phyloP scores from a whole-genome alignment of 2,797 vertebrate species.

The Falco berigora region DNA sequence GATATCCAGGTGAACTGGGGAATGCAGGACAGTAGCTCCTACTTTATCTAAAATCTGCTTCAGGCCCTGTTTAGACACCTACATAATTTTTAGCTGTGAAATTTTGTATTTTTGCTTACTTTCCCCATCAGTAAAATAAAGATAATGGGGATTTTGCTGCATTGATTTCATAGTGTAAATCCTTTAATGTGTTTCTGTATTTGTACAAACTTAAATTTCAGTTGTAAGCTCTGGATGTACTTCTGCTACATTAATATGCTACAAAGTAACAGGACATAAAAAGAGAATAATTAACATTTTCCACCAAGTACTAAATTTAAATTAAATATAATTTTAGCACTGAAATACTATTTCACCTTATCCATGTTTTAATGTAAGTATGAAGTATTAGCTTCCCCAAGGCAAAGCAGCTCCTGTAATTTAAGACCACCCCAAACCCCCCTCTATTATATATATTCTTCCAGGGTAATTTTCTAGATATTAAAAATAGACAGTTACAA shows the following conservation, averaged over 20 bases:
- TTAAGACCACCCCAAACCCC: not conserved
- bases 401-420: not conserved
- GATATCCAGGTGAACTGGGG: not conserved
- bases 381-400: conserved; percentile 3
- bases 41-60: not conserved
- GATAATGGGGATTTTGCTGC: not conserved
- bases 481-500: not conserved
- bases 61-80: not conserved
- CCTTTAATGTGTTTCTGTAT: not conserved
- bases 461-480: not conserved
- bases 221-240: not conserved
- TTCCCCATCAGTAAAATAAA: not conserved
- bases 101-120: not conserved
- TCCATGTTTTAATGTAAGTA: not conserved
- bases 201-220: not conserved
- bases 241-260: not conserved
- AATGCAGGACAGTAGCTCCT: not conserved
- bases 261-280: not conserved
- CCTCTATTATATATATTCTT: not conserved
- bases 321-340: not conserved
- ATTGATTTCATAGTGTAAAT: not conserved
- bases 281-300: conserved; percentile 5
- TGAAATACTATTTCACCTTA: not conserved
- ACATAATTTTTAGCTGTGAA: not conserved
- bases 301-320: not conserved